phyloP scores from a whole-genome alignment of 2,888 invertebrate genomes.

The Eupsilia transversa region DNA sequence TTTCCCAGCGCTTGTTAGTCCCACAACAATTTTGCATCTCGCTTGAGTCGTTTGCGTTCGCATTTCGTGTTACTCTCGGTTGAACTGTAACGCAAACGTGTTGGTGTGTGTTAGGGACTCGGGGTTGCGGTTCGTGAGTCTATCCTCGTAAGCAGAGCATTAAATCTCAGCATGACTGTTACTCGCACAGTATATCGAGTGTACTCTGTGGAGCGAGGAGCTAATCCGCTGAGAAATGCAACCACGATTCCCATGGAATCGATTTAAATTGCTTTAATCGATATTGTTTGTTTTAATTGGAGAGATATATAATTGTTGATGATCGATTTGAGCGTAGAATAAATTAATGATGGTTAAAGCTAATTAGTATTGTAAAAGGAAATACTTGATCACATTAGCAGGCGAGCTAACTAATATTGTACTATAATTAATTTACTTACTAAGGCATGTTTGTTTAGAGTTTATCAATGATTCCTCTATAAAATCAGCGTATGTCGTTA shows the following conservation, averaged over 20 bases:
- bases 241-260: conserved; percentile 80
- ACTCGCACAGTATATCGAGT: conserved; percentile 74
- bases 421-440: conserved; percentile 45
- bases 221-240: conserved; percentile 78
- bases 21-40: conserved; percentile 63
- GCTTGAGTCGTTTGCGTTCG: conserved; percentile 61
- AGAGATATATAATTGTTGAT: conserved; percentile 60
- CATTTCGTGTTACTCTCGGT: conserved; percentile 47
- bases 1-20: conserved; percentile 75
- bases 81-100: conserved; percentile 62
- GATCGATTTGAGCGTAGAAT: conserved; percentile 53
- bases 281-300: conserved; percentile 71
- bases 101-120: conserved; percentile 63
- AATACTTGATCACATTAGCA: conserved; percentile 24
- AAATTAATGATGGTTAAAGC: conserved; percentile 29
- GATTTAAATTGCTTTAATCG: conserved; percentile 77
- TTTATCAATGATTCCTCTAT: conserved; percentile 23
- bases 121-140: conserved; percentile 75
- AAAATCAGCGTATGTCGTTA: conserved; percentile 24
- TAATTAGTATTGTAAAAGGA: conserved; percentile 39
- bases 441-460: conserved; percentile 17
- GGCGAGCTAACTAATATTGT: conserved; percentile 14
- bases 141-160: conserved; percentile 75
- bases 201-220: conserved; percentile 71
- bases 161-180: conserved; percentile 83